These are phyloP conservation scores for Drosophila aldrichi DNA, from an alignment of 2,888 invertebrate genomes.

Conservation along the genomic window DNA sequence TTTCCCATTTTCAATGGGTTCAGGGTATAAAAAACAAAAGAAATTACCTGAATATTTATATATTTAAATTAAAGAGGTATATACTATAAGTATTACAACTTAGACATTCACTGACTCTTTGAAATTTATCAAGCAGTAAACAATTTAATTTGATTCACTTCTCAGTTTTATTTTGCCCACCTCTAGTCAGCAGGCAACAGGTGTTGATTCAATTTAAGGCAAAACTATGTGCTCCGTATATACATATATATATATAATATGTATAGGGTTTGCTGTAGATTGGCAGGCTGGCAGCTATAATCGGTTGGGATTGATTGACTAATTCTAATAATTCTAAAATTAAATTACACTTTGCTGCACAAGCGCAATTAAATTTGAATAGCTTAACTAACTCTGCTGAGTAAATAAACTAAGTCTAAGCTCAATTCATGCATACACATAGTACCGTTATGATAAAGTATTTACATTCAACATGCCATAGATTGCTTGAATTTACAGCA, in stretches of 20 bases:
- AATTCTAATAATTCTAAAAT: too few species aligned
- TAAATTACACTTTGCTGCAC: not conserved
- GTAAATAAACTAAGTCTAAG: not conserved
- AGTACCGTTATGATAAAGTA: not conserved
- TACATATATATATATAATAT: not conserved
- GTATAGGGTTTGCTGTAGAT: not conserved
- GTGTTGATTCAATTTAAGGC: not conserved
- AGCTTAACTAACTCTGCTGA: not conserved
- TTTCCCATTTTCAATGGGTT: too few species aligned
- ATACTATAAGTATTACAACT: not conserved
- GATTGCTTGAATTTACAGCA: constrained; percentile 22
- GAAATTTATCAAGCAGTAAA: not conserved
- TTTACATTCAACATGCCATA: not conserved
- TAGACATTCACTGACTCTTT: not conserved
- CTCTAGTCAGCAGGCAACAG: constrained; percentile 17
- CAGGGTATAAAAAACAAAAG: too few species aligned
- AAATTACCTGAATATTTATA: not conserved
- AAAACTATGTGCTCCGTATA: not conserved
- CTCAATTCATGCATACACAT: not conserved
- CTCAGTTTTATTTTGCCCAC: not conserved
- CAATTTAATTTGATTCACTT: not conserved
- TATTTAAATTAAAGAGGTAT: not conserved
- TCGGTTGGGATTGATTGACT: constrained; percentile 1
- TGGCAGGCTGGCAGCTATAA: not conserved
- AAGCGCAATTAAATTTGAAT: too few species aligned